Base-by-base conservation (phyloP, 2,888 invertebrate species). In the Nezara viridula region DNA sequence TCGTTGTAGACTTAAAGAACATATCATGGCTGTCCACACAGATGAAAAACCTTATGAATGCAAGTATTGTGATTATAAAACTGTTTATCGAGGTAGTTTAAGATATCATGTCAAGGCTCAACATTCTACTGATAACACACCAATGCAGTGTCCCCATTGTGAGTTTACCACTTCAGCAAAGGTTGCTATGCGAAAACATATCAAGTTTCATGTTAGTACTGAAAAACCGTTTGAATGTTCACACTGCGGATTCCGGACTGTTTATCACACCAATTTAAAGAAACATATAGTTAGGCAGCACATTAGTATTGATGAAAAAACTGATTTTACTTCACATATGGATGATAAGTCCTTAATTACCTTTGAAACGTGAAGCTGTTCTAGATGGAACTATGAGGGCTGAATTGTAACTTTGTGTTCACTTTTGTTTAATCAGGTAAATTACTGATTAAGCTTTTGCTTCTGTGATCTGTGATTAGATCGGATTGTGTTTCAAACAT, bases 41-140 rank as follows among this genome's bases (percentile, higher is more conserved):
- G 9, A 81, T 81, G 81, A 81, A n/a, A 81, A 81, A 47, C 81
- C 81, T 24, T 47, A 44, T 81, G 24, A 81, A 21, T 81, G 81
- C 81, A 44, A 40, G 44, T 24, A 81, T 14, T 81, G 81, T n/a
- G 81, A 81, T 47, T 81, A 81, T 47, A 81, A 21, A 81, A 81
- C 81, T 81, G 81, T 81, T 47, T 81, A 81, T 47, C 44, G 81
- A n/a, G n/a, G 81, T 47, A 81, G 81, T 47, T 81, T 81, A n/a
- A 81, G 81, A 16, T 40, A 40, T 24, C 81, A 81, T 37, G 81
- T 81, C 6, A 81, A 47, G n/a, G 7, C 81, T 81, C 24, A 44
- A 24, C 81, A 81, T n/a, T n/a, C 81, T 12, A 6, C 44, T 2
- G 44, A 47, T 16, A 24, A 24, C 7, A 44, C 81, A 12, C 81